Percentiles rank a stretch among this genome's conserved stretches.
Conservation (phyloP, 2,888 invertebrate species). For the Dusona sp. region DNA sequence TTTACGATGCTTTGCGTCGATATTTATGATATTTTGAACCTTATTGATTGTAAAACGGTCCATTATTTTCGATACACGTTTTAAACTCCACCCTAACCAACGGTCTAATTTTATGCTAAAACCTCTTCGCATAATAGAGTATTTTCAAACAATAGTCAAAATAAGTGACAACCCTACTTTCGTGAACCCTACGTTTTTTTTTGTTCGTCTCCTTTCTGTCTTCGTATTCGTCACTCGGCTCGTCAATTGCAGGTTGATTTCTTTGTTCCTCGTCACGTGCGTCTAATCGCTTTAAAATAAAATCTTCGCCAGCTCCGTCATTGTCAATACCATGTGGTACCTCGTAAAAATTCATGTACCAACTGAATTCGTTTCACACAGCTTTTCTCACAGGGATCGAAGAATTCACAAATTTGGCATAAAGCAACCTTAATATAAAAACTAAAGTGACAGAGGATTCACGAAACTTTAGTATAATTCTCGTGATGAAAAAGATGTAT, state of each 20-base stretch:
- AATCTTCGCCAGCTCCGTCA: constrained; percentile 73
- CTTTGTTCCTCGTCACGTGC: constrained; percentile 81
- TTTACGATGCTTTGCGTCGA: no score
- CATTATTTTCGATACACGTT: not conserved
- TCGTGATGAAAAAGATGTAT: not conserved
- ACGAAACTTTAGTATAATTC: no score
- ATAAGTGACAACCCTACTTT: constrained; percentile 15
- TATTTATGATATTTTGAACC: not conserved
- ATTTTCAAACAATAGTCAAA: constrained; percentile 11
- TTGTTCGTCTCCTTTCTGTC: constrained; percentile 5
- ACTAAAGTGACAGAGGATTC: no score
- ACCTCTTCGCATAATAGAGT: not conserved
- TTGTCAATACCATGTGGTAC: not conserved
- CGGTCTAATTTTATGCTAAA: not conserved
- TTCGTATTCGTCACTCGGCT: constrained; percentile 63
- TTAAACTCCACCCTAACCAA: not conserved
- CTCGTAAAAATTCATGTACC: not conserved
- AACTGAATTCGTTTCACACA: not conserved
- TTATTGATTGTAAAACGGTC: not conserved
- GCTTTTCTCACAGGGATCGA: not conserved
- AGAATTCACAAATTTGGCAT: not conserved
- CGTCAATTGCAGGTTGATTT: constrained; percentile 83
- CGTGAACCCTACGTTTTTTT: not conserved
- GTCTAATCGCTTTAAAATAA: constrained; percentile 82
- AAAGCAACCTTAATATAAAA: not conserved